A percentile compares a stretch with the other conserved stretches of the same genome.
phyloP scores from a whole-genome alignment of 2,797 vertebrate genomes.

The Pyrocephalus nanus region DNA sequence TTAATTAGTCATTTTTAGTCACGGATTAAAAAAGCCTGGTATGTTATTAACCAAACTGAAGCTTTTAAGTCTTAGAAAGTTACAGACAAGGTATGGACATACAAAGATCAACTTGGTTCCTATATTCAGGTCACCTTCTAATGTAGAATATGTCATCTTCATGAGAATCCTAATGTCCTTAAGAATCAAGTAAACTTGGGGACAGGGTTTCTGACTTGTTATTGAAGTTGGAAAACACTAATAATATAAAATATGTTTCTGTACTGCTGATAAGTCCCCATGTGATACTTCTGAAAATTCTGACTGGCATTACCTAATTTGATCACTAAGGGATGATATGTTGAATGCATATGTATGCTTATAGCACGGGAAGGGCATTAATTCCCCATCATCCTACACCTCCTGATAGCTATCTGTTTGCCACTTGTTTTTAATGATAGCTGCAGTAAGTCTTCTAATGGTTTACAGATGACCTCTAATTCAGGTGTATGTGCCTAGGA shows the following conservation, averaged over 20 bases:
- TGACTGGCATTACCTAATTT: background rate
- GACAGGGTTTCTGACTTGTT: background rate
- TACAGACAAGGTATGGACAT: background rate
- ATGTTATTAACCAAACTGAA: background rate
- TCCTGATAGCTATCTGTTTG: background rate
- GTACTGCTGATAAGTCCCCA: background rate
- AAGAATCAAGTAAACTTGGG: background rate
- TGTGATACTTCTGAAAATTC: background rate
- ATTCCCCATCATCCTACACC: background rate
- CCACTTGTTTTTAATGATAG: background rate
- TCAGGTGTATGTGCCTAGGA: background rate
- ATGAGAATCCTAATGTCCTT: background rate
- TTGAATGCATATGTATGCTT: background rate
- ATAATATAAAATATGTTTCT: background rate
- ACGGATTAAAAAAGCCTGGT: background rate
- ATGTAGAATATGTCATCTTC: background rate
- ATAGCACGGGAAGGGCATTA: background rate
- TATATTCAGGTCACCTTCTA: background rate
- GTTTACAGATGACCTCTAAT: background rate
- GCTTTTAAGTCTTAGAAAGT: background rate
- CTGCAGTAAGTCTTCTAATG: background rate
- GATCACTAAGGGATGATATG: rapidly evolving
- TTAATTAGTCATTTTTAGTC: background rate
- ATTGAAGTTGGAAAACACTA: background rate
- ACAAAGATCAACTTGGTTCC: background rate